Evolutionary conservation across 2,113 vertebrate genomes (phyloP).

Genomic region (Glaucidium brasilianum): DNA sequence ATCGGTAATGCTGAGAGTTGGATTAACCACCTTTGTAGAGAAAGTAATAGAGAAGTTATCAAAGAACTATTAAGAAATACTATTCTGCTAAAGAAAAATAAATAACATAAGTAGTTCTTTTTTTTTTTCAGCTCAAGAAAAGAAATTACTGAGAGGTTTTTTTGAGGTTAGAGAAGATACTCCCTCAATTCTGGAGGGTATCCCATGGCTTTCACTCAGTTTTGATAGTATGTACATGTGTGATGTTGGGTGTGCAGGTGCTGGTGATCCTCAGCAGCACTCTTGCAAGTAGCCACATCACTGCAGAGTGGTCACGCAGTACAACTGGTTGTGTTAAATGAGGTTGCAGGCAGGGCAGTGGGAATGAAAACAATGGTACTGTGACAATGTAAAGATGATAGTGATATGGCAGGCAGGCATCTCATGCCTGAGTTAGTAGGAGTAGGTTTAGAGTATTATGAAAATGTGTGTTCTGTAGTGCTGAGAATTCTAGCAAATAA

Average conservation of each 20-base stretch:
- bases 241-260: not conserved
- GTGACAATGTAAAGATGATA: constrained; percentile 19
- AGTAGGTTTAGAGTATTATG: constrained; percentile 60
- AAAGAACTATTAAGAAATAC: not conserved
- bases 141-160: not conserved
- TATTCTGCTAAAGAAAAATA: not conserved
- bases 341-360: not conserved
- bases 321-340: not conserved
- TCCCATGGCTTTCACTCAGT: not conserved
- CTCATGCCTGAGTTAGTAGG: constrained; percentile 37
- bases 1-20: not conserved
- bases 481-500: constrained; percentile 69
- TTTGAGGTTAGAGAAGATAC: not conserved
- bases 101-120: not conserved
- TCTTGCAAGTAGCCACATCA: not conserved
- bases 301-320: not conserved
- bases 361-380: not conserved
- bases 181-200: not conserved
- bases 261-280: not conserved
- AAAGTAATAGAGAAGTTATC: not conserved
- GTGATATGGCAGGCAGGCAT: not conserved
- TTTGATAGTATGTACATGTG: too few species aligned
- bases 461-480: constrained; percentile 70
- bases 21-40: too few species aligned
- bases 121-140: not conserved